Evolutionary conservation across 2,797 vertebrate genomes (phyloP), one percentile per base, ranked within the genome.

Genomic region (Gymnothorax reevesii): DNA sequence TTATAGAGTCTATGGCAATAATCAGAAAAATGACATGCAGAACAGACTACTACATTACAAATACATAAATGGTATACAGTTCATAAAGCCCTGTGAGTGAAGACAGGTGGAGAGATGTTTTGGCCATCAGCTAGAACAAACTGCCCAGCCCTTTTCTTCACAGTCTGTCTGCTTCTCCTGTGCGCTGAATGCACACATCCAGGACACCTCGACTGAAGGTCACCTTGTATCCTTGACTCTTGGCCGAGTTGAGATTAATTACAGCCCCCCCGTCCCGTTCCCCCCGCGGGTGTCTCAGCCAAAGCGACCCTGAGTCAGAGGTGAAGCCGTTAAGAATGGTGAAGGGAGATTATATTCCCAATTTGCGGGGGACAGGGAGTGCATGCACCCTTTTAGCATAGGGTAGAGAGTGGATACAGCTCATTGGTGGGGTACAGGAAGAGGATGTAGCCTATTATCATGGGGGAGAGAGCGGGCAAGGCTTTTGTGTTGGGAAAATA

Each of bases 121-220:
- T 55, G 17, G 33, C 25, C 83, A 73, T 85, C 87, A 73, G 77
- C 83, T 27, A 42, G 20, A 79, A 69, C 85, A 83, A 85, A 64
- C 52, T 33, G 15, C 71, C 57, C 57, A 3, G 15, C 54, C 82
- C 10, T 62, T 20, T 42, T 59, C 84, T 22, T 22, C 22, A 7
- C 25, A 6, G 20, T 5, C 2, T 25, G 2, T 54, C 54, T 73
- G 59, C 69, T n/a, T 83, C 42, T 79, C 17, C 54, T 13, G 59
- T 0, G 12, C 27, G n/a, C 85, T 49, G 54, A 59, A 64, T 17
- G 52, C 42, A n/a, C 9, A 66, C 75, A 20, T 57, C 57, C 57
- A 42, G 25, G 27, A 20, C 27, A 8, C 10, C 60, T 55, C 22
- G 13, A 33, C 82, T 83, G 55, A 83, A 33, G 57, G 55, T 59